Conservation (phyloP, 2,797 vertebrate genomes). For the Pteropus rufus region DNA sequence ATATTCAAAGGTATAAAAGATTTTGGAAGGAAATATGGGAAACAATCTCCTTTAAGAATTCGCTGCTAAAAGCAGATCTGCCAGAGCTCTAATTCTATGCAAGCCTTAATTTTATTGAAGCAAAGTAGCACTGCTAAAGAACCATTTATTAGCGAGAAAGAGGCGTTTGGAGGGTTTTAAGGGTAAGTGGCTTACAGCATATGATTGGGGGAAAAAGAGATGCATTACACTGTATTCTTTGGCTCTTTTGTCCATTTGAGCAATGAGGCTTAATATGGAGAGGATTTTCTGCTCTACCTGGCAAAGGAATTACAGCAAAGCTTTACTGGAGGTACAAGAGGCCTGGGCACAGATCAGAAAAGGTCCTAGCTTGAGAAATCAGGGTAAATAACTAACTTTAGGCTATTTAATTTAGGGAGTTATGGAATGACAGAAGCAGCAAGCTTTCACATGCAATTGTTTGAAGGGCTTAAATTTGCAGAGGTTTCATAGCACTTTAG, state of each 20-base stretch:
- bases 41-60: not conserved
- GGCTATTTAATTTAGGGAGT: not conserved
- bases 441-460: not conserved
- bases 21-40: not conserved
- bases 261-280: not conserved
- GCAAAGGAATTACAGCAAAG: not conserved
- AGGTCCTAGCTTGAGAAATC: not conserved
- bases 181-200: fast-evolving
- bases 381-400: not conserved
- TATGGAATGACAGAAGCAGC: not conserved
- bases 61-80: not conserved
- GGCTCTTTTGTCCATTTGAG: not conserved
- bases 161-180: too few species aligned
- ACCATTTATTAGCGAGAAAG: not conserved
- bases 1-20: not conserved
- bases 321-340: not conserved
- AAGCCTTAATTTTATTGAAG: not conserved
- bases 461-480: not conserved
- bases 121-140: not conserved
- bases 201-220: fast-evolving
- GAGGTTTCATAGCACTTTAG: not conserved
- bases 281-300: not conserved
- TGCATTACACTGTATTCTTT: not conserved
- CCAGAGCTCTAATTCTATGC: not conserved
- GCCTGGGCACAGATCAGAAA: not conserved